These are phyloP conservation scores for Bradysia coprophila DNA, from an alignment of 1,140 invertebrate genomes.

Conservation along the genomic window DNA sequence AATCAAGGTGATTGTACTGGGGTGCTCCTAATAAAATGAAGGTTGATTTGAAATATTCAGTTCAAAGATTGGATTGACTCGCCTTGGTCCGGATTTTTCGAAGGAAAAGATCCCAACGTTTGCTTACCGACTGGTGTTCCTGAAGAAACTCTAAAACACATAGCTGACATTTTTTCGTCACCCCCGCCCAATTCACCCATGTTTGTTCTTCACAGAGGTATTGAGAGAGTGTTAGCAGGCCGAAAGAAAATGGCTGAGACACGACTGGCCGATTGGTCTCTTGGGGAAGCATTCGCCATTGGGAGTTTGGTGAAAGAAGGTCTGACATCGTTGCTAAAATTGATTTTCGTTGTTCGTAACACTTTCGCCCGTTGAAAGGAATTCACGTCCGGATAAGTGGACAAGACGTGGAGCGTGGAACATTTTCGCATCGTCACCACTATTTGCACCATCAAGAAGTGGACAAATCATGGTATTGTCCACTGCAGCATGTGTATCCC, in stretches of 20 bases:
- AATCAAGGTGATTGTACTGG: conserved; percentile 22
- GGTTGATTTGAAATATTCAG: conserved; percentile 12
- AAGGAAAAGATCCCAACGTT: conserved; percentile 31
- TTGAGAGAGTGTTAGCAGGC: conserved; percentile 33
- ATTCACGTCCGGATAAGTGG: conserved; percentile 48
- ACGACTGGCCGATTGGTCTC: conserved; percentile 59
- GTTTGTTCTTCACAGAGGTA: conserved; percentile 43
- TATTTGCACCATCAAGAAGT: conserved; percentile 65
- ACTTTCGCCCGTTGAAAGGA: too few relatives aligned
- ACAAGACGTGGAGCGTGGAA: conserved; percentile 76
- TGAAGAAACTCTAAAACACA: conserved; percentile 40
- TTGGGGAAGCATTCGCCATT: conserved; percentile 69
- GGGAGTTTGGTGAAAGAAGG: conserved; percentile 50
- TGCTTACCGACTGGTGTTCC: conserved; percentile 43
- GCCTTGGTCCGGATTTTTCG: conserved; percentile 59
- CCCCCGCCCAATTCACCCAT: conserved; percentile 33
- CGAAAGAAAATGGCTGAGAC: conserved; percentile 46
- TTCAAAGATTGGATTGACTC: conserved; percentile 72
- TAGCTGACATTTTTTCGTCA: conserved; percentile 45
- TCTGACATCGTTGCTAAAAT: too few relatives aligned
- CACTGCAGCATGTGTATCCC: conserved; percentile 47
- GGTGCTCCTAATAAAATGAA: neutral
- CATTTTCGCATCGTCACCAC: conserved; percentile 61
- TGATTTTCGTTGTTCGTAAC: too few relatives aligned
- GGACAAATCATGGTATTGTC: conserved; percentile 49